Evolutionary conservation across 2,888 invertebrate species (phyloP).

Genomic region (Andricus quercusramuli): DNA sequence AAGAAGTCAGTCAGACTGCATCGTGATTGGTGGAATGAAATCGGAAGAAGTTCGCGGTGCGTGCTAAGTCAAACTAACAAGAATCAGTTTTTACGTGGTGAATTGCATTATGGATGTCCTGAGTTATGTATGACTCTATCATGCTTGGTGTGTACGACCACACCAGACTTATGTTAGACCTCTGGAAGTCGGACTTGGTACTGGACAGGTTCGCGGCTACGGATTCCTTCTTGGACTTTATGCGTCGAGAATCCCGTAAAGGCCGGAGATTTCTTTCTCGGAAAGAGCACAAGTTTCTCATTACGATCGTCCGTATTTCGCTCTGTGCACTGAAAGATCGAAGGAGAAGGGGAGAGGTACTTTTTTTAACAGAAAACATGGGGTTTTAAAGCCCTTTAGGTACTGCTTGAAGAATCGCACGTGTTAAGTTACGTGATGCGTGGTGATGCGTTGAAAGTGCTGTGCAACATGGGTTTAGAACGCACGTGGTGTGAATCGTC

Average conservation of each 20-base stretch:
- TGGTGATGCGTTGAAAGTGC: constrained; percentile 28
- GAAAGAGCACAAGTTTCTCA: constrained; percentile 73
- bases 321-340: constrained; percentile 27
- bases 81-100: constrained; percentile 65
- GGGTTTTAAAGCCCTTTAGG: constrained; percentile 37
- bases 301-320: constrained; percentile 58
- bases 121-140: constrained; percentile 77
- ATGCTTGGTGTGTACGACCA: constrained; percentile 65
- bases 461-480: constrained; percentile 38
- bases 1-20: constrained; percentile 6
- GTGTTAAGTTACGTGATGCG: constrained; percentile 36
- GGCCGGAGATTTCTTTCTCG: constrained; percentile 74
- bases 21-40: constrained; percentile 39
- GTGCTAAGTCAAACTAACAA: constrained; percentile 65
- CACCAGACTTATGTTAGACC: constrained; percentile 56
- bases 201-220: constrained; percentile 53
- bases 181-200: constrained; percentile 42
- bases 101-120: constrained; percentile 76
- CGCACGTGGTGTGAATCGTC: constrained; percentile 35
- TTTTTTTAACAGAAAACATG: constrained; percentile 26
- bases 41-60: constrained; percentile 44
- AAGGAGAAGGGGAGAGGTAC: constrained; percentile 36
- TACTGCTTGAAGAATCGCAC: constrained; percentile 36
- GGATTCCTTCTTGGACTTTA: constrained; percentile 63
- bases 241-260: constrained; percentile 71